Evolutionary conservation across 1,140 invertebrate genomes (phyloP), one percentile per base, ranked within the genome.

Genomic region (Megalopta genalis): DNA sequence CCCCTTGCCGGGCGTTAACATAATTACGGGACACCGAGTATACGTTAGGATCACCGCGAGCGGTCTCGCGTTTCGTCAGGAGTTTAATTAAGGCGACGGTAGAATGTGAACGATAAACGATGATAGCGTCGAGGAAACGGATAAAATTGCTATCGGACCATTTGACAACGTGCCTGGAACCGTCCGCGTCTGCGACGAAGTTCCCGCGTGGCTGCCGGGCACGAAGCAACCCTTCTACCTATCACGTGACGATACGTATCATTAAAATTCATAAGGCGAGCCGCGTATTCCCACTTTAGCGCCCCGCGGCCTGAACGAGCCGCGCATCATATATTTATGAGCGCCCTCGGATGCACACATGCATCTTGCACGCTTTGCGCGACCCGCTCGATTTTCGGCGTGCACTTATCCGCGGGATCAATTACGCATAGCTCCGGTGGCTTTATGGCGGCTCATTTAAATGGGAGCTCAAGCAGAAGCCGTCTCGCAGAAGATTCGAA

Each of bases 251-350:
- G 87, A 83, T 85, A 87, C 78, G 77, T 68, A 70, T 85, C 88
- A 89, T 92, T 90, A 90, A 91, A 92, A 92, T 92, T 92, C 90
- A 91, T 91, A 91, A 92, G 89, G 87, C 77, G 79, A 82, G 77
- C 86, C 83, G 83, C 73, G 80, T 84, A 73, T 90, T 90, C 87
- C 84, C 89, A 88, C 83, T 90, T 90, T 89, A 88, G 76, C 83
- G 66, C 86, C 70, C 84, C 66, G 46, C 70, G 78, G 54, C 21
- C 60, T 65, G 70, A 67, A 84, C 62, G 72, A 77, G 57, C 69
- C 68, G 83, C 75, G 81, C 80, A 85, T 89, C 86, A 88, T 88
- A 88, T 88, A 91, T 91, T 90, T 91, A 91, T 86, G 64, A 77
- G 80, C 80, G 77, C 67, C 52, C 65, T 37, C 67, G 69, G 21